These are phyloP conservation scores for Parascotia fuliginaria DNA, from an alignment of 2,888 invertebrate species.

Conservation along the genomic window DNA sequence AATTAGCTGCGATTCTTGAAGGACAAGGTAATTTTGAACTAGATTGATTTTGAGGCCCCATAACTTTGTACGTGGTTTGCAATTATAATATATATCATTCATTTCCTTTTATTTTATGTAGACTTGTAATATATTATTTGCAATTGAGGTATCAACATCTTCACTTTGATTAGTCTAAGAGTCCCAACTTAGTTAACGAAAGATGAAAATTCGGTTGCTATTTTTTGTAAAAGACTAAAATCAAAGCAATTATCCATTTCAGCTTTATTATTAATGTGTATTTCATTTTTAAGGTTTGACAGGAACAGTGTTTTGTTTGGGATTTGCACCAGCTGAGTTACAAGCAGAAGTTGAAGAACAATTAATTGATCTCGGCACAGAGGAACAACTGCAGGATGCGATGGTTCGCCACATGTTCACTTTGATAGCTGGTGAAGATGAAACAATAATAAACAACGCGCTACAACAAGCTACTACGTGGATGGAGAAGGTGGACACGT, in stretches of 20 bases:
- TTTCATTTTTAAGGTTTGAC: slow-evolving; percentile 48
- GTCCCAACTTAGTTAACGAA: no score
- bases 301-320: slow-evolving; percentile 62
- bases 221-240: neutral
- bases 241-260: no score
- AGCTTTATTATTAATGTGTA: neutral
- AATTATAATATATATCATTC: no score
- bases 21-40: neutral
- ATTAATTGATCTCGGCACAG: slow-evolving; percentile 28
- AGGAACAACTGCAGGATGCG: slow-evolving; percentile 45
- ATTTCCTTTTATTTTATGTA: no score
- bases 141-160: no score
- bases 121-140: no score
- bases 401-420: slow-evolving; percentile 48
- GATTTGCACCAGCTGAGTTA: slow-evolving; percentile 55
- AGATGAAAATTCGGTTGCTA: no score
- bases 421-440: slow-evolving; percentile 37
- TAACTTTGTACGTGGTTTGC: no score
- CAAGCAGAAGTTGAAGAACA: slow-evolving; percentile 35
- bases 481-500: slow-evolving; percentile 49
- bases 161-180: no score
- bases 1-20: neutral
- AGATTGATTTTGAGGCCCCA: no score
- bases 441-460: slow-evolving; percentile 26
- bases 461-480: slow-evolving; percentile 38